Base-by-base conservation (phyloP, 2,888 invertebrate species). In the Ochlodes sylvanus region DNA sequence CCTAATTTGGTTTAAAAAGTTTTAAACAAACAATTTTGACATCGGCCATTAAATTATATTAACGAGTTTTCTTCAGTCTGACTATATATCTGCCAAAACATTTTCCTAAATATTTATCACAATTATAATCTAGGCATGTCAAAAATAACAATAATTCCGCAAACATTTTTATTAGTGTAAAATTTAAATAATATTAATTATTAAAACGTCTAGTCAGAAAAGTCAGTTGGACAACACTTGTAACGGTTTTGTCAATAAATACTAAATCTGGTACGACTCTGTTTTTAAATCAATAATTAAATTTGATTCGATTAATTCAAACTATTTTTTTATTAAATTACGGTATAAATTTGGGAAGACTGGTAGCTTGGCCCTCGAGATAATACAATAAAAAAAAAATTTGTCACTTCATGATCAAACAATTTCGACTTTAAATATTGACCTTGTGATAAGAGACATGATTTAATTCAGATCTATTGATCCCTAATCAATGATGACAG, bases 401-500 rank as follows among this genome's bases (percentile, higher is more conserved):
- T 70, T 71, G 70, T 70, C 62, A 62, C 63, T n/a, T 55, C 21
- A 63, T 47, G 41, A 14, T 65, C 58, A 54, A 70, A 54, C 47
- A 55, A 54, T 61, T 71, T 69, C 52, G 58, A 56, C n/a, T 63
- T 63, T 41, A 52, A 38, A 38, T 12, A 17, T 27, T 63, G 55
- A 63, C 14, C 15, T 21, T 44, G 15, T 42, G 32, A 57, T 50
- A 44, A 57, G 57, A 52, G 57, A 52, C 19, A 34, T 55, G 19
- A 42, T 64, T 54, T 7, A 64, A 52, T 12, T 17, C 60, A 21
- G 38, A 69, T 69, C 10, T 60, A 50, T 34, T 32, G 27, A 41
- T 17, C 41, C 34, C 34, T 65, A 67, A 70, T 55, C 63, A 41
- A 73, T 69, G 74, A 80, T 82, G 81, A 80, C 82, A 82, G 83